Base-by-base conservation (phyloP, 2,888 invertebrate species). In the Dascillus cervinus region DNA sequence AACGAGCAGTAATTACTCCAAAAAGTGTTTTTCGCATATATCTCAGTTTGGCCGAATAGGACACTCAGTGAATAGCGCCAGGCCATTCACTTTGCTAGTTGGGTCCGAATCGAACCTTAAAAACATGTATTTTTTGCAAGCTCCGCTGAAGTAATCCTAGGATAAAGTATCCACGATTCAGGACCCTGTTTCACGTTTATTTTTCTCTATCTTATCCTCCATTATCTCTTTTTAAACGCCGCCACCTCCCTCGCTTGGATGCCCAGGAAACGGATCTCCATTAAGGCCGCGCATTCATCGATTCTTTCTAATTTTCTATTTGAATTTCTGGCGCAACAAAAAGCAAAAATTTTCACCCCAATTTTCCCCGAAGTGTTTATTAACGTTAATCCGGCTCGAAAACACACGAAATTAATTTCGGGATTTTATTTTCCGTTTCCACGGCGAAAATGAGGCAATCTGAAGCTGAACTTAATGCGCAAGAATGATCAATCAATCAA, bases 251-350 rank as follows among this genome's bases (percentile, higher is more conserved):
- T n/a, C n/a, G n/a, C n/a, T 17, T 17, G 4, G 5, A 8, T 17
- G 9, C 15, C 11, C 9, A 32, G 34, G 27, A 36, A 39, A 31
- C 36, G 34, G 36, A 42, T 35, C 35, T 40, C 39, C 42, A 42
- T 42, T 42, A 42, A 39, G 38, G 37, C 35, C 41, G 33, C 38
- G 34, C 37, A 41, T 38, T n/a, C 35, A 41, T 38, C 38, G 35
- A 37, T 40, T 40, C 31, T 34, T 40, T 31, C 31, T 26, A 37
- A 31, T 34, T 41, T 37, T 37, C 29, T 37, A 22, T 32, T 33
- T 31, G 33, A 4, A 10, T 33, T 32, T 32, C 31, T n/a, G n/a
- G 34, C 34, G 34, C 37, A 33, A 34, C 38, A 28, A 30, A 27
- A 4, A 17, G 31, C 28, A 32, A 29, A 37, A 32, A 30, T 29